A percentile compares a stretch with the other conserved stretches of the same genome.
phyloP scores from a whole-genome alignment of 2,888 invertebrate species.

The Charanyca ferruginea region DNA sequence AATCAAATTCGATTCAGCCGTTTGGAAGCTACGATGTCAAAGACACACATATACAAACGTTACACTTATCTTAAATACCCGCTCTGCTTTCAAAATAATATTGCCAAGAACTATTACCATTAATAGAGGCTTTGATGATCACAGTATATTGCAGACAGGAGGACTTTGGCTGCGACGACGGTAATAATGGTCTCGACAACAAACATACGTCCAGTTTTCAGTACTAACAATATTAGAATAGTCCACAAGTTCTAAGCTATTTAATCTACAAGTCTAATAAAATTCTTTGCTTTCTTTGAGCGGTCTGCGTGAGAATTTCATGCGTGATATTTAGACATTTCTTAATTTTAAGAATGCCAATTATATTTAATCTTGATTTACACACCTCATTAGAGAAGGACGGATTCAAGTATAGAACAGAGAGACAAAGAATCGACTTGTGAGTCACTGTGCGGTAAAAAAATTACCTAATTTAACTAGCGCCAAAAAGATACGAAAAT shows the following conservation, averaged over 20 bases:
- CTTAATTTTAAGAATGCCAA: neutral
- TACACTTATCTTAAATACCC: too few relatives aligned
- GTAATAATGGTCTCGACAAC: too few relatives aligned
- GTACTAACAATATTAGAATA: neutral
- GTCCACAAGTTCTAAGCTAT: neutral
- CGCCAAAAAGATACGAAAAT: conserved; percentile 28
- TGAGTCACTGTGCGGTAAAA: conserved; percentile 20
- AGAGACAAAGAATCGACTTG: neutral
- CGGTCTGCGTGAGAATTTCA: conserved; percentile 23
- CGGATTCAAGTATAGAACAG: neutral
- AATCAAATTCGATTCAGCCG: too few relatives aligned
- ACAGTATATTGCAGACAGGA: too few relatives aligned
- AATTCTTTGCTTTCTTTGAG: conserved; percentile 10
- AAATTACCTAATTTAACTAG: conserved; percentile 12
- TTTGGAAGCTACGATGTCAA: too few relatives aligned
- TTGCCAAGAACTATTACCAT: too few relatives aligned
- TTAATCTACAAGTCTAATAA: neutral
- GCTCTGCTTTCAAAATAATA: too few relatives aligned
- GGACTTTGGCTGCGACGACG: too few relatives aligned
- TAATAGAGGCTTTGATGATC: too few relatives aligned
- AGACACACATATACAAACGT: too few relatives aligned
- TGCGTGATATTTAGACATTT: conserved; percentile 29
- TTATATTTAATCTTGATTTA: conserved; percentile 12
- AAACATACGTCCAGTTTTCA: neutral
- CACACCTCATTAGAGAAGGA: conserved; percentile 8